Conservation (phyloP, 2,888 invertebrate species). For the Lamellibrachia columna region DNA sequence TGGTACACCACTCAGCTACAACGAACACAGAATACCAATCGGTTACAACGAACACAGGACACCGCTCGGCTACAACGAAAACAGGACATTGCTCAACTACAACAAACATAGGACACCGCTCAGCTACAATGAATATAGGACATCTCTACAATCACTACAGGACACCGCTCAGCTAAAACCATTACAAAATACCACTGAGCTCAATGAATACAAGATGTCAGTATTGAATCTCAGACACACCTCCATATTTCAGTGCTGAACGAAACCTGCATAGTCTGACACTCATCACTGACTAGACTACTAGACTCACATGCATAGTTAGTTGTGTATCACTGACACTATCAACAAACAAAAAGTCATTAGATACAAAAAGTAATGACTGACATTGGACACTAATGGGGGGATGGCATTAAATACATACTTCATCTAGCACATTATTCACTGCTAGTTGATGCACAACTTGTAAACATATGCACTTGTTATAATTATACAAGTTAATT, state of each 20-base stretch:
- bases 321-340: too few relatives aligned
- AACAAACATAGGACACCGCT: not conserved
- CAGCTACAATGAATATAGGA: not conserved
- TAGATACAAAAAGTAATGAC: not conserved
- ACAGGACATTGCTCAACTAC: too few relatives aligned
- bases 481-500: not conserved
- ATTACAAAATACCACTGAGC: not conserved
- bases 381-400: not conserved
- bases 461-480: not conserved
- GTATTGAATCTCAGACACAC: not conserved
- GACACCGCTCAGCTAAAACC: not conserved
- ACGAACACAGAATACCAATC: not conserved
- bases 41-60: too few relatives aligned
- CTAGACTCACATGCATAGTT: too few relatives aligned
- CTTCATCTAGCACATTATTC: not conserved
- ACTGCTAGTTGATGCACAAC: not conserved
- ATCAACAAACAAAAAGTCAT: not conserved
- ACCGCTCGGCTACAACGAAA: too few relatives aligned
- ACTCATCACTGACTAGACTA: too few relatives aligned
- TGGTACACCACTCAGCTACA: not conserved
- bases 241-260: not conserved
- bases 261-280: not conserved
- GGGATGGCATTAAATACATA: not conserved
- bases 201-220: not conserved
- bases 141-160: not conserved